Conservation (phyloP, 2,113 vertebrate species). For the Zosterops hypoxanthus region DNA sequence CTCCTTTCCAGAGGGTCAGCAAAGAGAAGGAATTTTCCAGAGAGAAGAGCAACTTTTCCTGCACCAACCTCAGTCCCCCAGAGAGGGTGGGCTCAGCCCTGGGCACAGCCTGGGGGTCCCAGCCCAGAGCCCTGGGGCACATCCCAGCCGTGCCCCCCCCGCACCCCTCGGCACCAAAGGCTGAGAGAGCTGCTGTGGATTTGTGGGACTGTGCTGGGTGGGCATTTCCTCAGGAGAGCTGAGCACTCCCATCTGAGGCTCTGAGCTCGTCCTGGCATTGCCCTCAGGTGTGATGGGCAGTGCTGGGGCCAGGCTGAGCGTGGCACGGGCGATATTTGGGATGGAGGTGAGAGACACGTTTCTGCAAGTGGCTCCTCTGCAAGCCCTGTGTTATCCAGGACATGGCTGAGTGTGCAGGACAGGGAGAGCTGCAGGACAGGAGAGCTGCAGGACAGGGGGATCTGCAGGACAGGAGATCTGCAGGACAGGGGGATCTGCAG, state of each 20-base stretch:
- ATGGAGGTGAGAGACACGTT: rapidly evolving
- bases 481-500: background rate
- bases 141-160: rapidly evolving
- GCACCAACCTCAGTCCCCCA: rapidly evolving
- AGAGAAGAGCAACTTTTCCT: background rate
- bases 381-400: rapidly evolving
- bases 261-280: background rate
- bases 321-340: rapidly evolving
- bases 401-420: background rate
- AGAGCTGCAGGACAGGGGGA: too few relatives aligned
- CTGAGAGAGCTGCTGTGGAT: background rate
- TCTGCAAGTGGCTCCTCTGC: background rate
- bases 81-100: rapidly evolving
- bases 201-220: rapidly evolving
- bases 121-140: rapidly evolving
- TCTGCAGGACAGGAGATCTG: background rate
- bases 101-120: rapidly evolving
- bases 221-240: rapidly evolving
- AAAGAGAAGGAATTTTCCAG: background rate
- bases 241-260: background rate
- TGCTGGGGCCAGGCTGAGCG: background rate
- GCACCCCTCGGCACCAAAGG: background rate
- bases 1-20: background rate
- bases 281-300: background rate
- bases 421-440: background rate